phyloP scores from a whole-genome alignment of 2,113 vertebrate species.

The Chrysochloris asiatica region DNA sequence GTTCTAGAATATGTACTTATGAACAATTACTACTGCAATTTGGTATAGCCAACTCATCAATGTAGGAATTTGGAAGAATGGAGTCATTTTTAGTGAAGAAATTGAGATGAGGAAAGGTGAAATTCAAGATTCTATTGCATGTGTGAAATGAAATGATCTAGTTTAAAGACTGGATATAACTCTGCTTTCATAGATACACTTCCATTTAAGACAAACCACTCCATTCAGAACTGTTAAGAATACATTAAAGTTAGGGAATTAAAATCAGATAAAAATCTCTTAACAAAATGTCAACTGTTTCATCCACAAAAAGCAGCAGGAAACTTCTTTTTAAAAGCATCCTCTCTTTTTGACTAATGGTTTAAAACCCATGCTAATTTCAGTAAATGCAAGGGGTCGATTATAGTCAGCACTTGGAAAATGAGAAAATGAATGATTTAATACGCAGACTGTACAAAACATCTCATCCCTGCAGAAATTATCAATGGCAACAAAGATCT shows the following conservation, averaged over 20 bases:
- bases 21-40: slow-evolving; percentile 57
- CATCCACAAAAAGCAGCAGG: slow-evolving; percentile 75
- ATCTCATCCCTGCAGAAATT: slow-evolving; percentile 61
- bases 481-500: slow-evolving; percentile 51
- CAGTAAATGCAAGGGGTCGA: slow-evolving; percentile 65
- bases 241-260: slow-evolving; percentile 69
- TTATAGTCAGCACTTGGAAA: slow-evolving; percentile 77
- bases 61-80: slow-evolving; percentile 36
- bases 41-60: slow-evolving; percentile 36
- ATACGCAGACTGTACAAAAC: slow-evolving; percentile 52
- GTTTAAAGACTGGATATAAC: slow-evolving; percentile 69
- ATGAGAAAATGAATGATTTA: slow-evolving; percentile 79
- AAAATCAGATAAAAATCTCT: slow-evolving; percentile 72
- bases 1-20: slow-evolving; percentile 54
- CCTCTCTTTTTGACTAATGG: slow-evolving; percentile 54
- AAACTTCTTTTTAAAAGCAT: slow-evolving; percentile 61
- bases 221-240: slow-evolving; percentile 60
- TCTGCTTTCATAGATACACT: slow-evolving; percentile 38
- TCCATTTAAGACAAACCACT: slow-evolving; percentile 59
- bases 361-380: slow-evolving; percentile 75
- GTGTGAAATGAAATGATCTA: slow-evolving; percentile 69
- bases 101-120: slow-evolving; percentile 60
- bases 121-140: slow-evolving; percentile 66
- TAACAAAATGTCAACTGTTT: slow-evolving; percentile 73
- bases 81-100: slow-evolving; percentile 50